Evolutionary conservation across 2,888 invertebrate species (phyloP).

Genomic region (Aporophyla nigra): DNA sequence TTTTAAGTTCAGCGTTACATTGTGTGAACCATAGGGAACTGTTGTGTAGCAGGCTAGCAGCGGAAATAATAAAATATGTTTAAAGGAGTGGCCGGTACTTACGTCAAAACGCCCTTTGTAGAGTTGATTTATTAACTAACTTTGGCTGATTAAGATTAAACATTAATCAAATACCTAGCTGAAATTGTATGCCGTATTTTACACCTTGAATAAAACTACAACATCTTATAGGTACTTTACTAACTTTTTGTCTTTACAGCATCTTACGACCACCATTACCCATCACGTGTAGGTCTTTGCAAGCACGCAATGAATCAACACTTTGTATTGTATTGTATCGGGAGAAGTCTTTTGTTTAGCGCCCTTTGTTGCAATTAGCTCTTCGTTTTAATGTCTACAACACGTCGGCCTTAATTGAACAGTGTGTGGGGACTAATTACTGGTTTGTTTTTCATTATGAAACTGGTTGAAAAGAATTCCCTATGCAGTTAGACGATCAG

Average conservation of each 20-base stretch:
- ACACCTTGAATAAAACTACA: conserved; percentile 30
- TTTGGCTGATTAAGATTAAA: conserved; percentile 29
- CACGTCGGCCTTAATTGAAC: conserved; percentile 47
- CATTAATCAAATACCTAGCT: conserved; percentile 33
- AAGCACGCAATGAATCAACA: conserved; percentile 74
- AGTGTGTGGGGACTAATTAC: conserved; percentile 50
- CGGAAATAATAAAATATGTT: conserved; percentile 58
- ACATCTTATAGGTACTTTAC: conserved; percentile 4
- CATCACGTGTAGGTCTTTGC: conserved; percentile 63
- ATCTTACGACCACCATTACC: conserved; percentile 61
- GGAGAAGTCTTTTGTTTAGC: conserved; percentile 76
- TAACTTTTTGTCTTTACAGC: conserved; percentile 20
- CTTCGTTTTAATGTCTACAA: conserved; percentile 68
- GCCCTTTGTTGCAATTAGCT: conserved; percentile 75
- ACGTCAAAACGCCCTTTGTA: conserved; percentile 32
- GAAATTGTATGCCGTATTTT: conserved; percentile 11
- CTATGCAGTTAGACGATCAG: conserved; percentile 5
- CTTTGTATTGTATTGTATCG: conserved; percentile 68
- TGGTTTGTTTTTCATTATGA: conserved; percentile 39
- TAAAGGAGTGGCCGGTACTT: conserved; percentile 26
- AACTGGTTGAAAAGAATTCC: conserved; percentile 8
- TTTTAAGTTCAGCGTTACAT: conserved; percentile 18
- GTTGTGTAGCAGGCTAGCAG: background rate
- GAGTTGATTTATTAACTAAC: conserved; percentile 40
- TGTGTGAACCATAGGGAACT: conserved; percentile 28